These are phyloP conservation scores for Plebejus anna DNA, from an alignment of 2,888 invertebrate species.

Conservation along the genomic window DNA sequence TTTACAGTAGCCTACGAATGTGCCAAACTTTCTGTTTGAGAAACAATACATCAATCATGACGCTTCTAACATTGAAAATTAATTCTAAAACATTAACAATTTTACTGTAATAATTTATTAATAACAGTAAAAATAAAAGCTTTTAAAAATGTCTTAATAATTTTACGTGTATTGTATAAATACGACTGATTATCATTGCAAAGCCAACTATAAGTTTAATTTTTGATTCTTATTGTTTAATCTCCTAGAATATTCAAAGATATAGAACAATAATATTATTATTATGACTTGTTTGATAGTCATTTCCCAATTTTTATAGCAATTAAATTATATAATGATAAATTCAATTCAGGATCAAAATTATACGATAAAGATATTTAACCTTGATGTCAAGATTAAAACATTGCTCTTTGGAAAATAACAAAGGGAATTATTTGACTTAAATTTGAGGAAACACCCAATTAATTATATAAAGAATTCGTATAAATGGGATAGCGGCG, in stretches of 20 bases:
- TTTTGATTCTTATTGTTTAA: too few relatives aligned
- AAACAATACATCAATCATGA: slow-evolving; percentile 16
- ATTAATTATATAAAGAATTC: slow-evolving; percentile 20
- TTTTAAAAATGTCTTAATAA: too few relatives aligned
- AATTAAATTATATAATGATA: background rate
- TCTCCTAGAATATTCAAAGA: too few relatives aligned
- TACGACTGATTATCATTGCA: too few relatives aligned
- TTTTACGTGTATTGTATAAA: too few relatives aligned
- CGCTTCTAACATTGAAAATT: background rate
- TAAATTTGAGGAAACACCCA: background rate
- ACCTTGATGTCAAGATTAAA: background rate
- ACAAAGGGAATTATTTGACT: background rate
- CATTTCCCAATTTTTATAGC: background rate
- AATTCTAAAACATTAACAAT: background rate
- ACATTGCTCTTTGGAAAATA: background rate
- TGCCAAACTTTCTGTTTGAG: background rate
- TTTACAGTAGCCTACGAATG: background rate
- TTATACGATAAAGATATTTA: background rate
- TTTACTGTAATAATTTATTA: background rate
- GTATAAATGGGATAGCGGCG: slow-evolving; percentile 40
- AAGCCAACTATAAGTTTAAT: too few relatives aligned
- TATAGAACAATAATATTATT: too few relatives aligned
- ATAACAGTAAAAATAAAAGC: too few relatives aligned
- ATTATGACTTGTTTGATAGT: too few relatives aligned
- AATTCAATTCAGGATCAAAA: background rate